Conservation (phyloP, 1,140 invertebrate genomes). For the Drosophila pachea region DNA sequence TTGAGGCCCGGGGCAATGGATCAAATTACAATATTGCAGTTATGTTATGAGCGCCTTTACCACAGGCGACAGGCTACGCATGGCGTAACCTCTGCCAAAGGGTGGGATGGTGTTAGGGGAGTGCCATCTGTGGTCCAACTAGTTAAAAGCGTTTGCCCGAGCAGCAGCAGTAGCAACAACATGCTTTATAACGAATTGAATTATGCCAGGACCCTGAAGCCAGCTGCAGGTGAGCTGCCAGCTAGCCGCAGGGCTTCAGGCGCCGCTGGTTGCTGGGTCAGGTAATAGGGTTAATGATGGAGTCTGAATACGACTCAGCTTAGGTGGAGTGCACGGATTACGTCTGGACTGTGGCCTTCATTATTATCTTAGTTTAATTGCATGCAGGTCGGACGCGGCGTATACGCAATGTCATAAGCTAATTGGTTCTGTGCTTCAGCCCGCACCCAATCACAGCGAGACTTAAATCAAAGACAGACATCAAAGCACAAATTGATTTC, state of each 20-base stretch:
- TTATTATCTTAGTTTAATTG: conserved; percentile 63
- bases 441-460: conserved; percentile 14
- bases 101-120: neutral
- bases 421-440: conserved; percentile 36
- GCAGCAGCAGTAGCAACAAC: conserved; percentile 48
- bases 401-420: conserved; percentile 63
- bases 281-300: conserved; percentile 71
- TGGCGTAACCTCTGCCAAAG: conserved; percentile 21
- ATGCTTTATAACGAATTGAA: conserved; percentile 70
- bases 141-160: conserved; percentile 26
- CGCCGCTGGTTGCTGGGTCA: neutral
- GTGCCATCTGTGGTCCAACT: too few species aligned
- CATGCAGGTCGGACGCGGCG: conserved; percentile 36
- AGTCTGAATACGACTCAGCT: conserved; percentile 64
- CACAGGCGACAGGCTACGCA: neutral
- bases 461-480: conserved; percentile 12
- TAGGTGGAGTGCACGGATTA: conserved; percentile 39
- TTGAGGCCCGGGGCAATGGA: neutral
- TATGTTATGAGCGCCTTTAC: neutral
- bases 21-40: conserved; percentile 1
- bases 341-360: conserved; percentile 1
- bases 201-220: conserved; percentile 44
- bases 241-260: conserved; percentile 1
- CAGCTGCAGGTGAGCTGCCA: neutral
- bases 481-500: conserved; percentile 41